Evolutionary conservation across 1,140 invertebrate species (phyloP).

Genomic region (Anastrepha ludens): DNA sequence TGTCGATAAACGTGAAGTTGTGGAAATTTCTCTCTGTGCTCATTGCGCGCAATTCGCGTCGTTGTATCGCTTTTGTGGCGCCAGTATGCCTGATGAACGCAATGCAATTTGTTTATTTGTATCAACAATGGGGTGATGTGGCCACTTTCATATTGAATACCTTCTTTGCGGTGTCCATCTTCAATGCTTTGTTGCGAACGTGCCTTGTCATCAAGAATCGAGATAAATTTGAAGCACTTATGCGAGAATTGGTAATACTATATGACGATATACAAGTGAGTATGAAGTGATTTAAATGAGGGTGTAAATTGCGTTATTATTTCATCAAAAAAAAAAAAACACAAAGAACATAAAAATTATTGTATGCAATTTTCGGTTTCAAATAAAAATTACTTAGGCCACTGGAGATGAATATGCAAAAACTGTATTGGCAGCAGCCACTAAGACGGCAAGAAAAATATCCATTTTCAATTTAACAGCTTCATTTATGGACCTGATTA

Average conservation of each 20-base stretch:
- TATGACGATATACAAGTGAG: conserved; percentile 61
- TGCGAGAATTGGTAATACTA: conserved; percentile 59
- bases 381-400: not conserved
- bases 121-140: conserved; percentile 67
- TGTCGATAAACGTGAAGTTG: conserved; percentile 67
- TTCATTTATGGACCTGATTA: conserved; percentile 65
- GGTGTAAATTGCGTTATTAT: not conserved
- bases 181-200: conserved; percentile 68
- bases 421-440: conserved; percentile 57
- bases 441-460: conserved; percentile 59
- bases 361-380: not conserved
- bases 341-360: not conserved
- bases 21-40: conserved; percentile 65
- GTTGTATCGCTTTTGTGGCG: conserved; percentile 64
- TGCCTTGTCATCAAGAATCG: conserved; percentile 65
- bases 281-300: not conserved
- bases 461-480: conserved; percentile 66
- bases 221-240: conserved; percentile 59
- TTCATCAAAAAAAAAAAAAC: not conserved
- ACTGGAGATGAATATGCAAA: conserved; percentile 53
- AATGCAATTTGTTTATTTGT: conserved; percentile 68
- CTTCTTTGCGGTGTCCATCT: conserved; percentile 69
- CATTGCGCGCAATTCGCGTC: conserved; percentile 65
- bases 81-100: conserved; percentile 65
- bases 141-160: conserved; percentile 68